Evolutionary conservation across 2,113 vertebrate species (phyloP), one percentile per base, ranked within the genome.

Genomic region (Cynopterus brachyotis): DNA sequence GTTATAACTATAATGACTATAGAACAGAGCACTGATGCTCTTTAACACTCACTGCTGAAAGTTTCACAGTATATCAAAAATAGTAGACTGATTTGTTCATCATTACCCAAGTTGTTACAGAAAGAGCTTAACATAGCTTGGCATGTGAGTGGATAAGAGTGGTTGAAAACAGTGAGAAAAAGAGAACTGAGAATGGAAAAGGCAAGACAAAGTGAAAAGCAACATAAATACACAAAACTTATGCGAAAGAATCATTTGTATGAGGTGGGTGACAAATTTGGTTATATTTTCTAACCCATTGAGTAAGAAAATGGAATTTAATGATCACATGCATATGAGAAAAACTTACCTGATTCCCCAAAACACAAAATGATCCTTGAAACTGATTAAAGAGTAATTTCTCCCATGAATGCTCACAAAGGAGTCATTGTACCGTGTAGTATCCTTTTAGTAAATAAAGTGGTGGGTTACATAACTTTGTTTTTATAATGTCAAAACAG

Each of bases 331-430:
- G 28, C 11, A 50, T 59, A 4, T 47, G 55, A 93, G 70, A 84
- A 94, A 87, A 76, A 76, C 24, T 24, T 62, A 80, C 47, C 26
- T 60, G 55, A 95, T 62, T 95, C 40, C 35, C 47, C 92, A 72
- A 50, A 83, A 95, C 92, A 89, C 22, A 80, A 95, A 79, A 75
- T 75, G n/a, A 45, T n/a, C 12, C 19, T 87, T 72, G 16, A 66
- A 66, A 92, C 30, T 62, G n/a, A 81, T 76, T 66, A 67, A 88
- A 87, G 67, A 79, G 9, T 78, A n/a, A 11, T 37, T 16, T 64
- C 42, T 89, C 53, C 62, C 22, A 28, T 72, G 75, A 86, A 35
- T 89, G 85, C 47, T 84, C 62, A 86, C 60, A 82, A 89, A 95
- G 35, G 22, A 37, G 42, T 55, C 2, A 9, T 6, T 83, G 45